phyloP scores from a whole-genome alignment of 2,797 vertebrate species.

The Trichosurus vulpecula region DNA sequence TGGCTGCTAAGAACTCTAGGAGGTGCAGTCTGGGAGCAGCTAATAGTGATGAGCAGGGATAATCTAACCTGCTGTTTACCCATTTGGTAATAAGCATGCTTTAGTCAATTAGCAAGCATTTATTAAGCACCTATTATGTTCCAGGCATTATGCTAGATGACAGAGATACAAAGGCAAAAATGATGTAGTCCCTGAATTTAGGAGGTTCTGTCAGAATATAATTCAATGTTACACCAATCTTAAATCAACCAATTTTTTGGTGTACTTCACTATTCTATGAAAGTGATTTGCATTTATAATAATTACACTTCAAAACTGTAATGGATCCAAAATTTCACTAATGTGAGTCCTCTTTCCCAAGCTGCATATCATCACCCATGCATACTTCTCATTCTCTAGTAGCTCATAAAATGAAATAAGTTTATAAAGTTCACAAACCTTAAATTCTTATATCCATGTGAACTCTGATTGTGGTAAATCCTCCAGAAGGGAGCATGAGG shows the following conservation, averaged over 20 bases:
- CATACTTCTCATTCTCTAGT: neutral
- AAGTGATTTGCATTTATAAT: neutral
- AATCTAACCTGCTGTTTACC: neutral
- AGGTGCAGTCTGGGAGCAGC: neutral
- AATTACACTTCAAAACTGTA: neutral
- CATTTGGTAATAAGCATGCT: neutral
- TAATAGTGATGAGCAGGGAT: neutral
- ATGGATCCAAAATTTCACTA: neutral
- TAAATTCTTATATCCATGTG: too few species aligned
- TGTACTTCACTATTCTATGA: neutral
- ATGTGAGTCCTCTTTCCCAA: neutral
- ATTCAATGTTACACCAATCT: neutral
- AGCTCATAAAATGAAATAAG: neutral
- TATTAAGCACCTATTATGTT: neutral
- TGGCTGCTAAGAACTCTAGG: neutral
- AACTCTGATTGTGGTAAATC: neutral
- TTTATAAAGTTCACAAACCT: neutral
- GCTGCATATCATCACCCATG: too few species aligned
- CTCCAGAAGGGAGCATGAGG: neutral
- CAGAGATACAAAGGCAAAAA: neutral
- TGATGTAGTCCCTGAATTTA: neutral
- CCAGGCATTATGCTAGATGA: neutral
- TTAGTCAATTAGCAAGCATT: neutral
- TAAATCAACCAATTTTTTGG: neutral
- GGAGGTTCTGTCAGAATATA: neutral